These are phyloP conservation scores for Drosophila neocordata DNA, from an alignment of 1,140 invertebrate species.

Conservation along the genomic window DNA sequence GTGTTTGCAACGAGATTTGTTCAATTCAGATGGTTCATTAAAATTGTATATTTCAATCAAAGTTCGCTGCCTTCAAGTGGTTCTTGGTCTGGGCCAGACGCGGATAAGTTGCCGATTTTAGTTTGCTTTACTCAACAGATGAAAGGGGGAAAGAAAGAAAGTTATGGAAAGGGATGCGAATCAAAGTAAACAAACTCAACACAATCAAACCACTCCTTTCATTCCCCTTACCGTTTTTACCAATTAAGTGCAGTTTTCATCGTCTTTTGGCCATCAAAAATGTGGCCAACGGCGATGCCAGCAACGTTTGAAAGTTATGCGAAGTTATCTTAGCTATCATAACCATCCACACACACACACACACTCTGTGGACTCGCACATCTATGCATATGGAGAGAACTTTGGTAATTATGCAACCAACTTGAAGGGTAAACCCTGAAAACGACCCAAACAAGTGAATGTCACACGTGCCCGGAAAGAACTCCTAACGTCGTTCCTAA, in stretches of 20 bases:
- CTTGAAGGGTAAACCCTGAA: conserved; percentile 48
- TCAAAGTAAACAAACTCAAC: conserved; percentile 25
- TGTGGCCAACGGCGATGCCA: conserved; percentile 27
- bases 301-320: conserved; percentile 23
- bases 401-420: conserved; percentile 63
- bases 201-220: background rate
- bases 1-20: conserved; percentile 47
- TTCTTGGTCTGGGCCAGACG: conserved; percentile 22
- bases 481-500: background rate
- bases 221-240: background rate
- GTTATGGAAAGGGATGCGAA: conserved; percentile 35
- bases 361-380: too few species aligned
- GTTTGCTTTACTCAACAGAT: background rate
- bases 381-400: conserved; percentile 8
- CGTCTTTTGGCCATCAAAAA: conserved; percentile 24
- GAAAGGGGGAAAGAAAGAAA: background rate
- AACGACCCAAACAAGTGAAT: conserved; percentile 33
- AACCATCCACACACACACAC: conserved; percentile 46
- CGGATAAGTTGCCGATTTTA: conserved; percentile 35
- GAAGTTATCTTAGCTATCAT: conserved; percentile 67
- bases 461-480: conserved; percentile 64
- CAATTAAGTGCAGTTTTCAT: conserved; percentile 26
- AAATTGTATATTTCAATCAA: conserved; percentile 81
- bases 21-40: conserved; percentile 62
- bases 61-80: conserved; percentile 61